Evolutionary conservation across 2,888 invertebrate genomes (phyloP), one percentile per base, ranked within the genome.

Genomic region (Laothoe populi): DNA sequence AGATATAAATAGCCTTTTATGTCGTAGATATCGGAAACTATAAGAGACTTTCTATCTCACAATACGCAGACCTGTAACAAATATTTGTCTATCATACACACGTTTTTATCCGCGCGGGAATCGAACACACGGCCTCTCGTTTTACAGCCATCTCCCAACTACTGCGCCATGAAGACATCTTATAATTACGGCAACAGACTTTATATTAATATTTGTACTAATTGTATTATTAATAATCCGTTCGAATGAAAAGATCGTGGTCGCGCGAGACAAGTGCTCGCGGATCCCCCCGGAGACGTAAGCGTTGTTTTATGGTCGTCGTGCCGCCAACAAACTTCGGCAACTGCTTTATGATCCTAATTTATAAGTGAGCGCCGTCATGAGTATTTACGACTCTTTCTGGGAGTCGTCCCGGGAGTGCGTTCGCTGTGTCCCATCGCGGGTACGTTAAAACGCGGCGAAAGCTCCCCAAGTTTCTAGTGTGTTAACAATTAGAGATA

Each of bases 281-380:
- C 64, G 70, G 72, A 81, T 83, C 84, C 86, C 83, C 83, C 77
- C 74, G 66, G 83, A 78, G 82, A 75, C 74, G 84, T 86, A 86
- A 88, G 88, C 86, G 83, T 82, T 90, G 86, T 90, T 92, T 92
- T 92, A 92, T 87, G 90, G 83, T 82, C 90, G 88, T 84, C 87
- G 87, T 84, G 90, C 85, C 86, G 86, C 88, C 85, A 88, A 86
- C 90, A 89, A 92, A 92, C 85, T 92, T 92, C 84, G 88, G 84
- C 88, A 90, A 90, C 88, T 90, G 90, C 87, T 92, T 92, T 92
- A 92, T 92, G 92, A 89, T 89, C 88, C 92, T 92, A 92, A 92
- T 92, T 92, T 92, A 92, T 92, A 92, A 92, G 92, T 91, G 88
- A 90, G 88, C 88, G 87, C 85, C 83, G 88, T 80, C 86, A 87